A percentile compares a stretch with the other conserved stretches of the same genome.
Evolutionary conservation across 2,797 vertebrate genomes (phyloP).

Genomic region (Enteromius radiatus): DNA sequence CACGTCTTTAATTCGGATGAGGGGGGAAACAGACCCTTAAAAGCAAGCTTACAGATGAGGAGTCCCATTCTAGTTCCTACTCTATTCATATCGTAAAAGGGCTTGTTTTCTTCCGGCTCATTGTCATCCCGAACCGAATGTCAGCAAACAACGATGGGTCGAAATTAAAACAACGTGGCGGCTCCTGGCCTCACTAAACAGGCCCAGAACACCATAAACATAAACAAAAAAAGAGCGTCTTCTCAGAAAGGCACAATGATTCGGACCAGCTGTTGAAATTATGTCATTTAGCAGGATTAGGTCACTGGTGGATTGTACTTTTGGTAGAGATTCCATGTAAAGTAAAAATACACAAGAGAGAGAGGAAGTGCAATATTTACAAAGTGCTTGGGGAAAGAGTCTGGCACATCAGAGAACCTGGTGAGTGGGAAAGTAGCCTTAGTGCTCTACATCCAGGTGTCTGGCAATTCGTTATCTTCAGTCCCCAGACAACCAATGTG

Average conservation of each 20-base stretch:
- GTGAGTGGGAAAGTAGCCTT: slow-evolving; percentile 27
- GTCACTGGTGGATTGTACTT: slow-evolving; percentile 65
- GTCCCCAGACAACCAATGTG: slow-evolving; percentile 42
- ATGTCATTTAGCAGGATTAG: slow-evolving; percentile 71
- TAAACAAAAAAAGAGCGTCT: slow-evolving; percentile 62
- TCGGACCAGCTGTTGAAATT: slow-evolving; percentile 63
- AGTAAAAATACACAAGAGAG: slow-evolving; percentile 59
- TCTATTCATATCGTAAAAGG: slow-evolving; percentile 72
- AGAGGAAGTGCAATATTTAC: slow-evolving; percentile 57
- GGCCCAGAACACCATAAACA: slow-evolving; percentile 58
- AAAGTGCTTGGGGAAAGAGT: slow-evolving; percentile 12
- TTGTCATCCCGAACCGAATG: slow-evolving; percentile 77
- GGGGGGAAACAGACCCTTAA: slow-evolving; percentile 78
- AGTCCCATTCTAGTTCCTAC: slow-evolving; percentile 64
- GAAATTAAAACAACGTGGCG: slow-evolving; percentile 65
- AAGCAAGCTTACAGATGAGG: slow-evolving; percentile 70
- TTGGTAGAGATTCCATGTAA: slow-evolving; percentile 58
- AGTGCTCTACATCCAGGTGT: slow-evolving; percentile 48
- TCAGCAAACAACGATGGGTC: slow-evolving; percentile 75
- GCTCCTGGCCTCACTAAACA: slow-evolving; percentile 63
- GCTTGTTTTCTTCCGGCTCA: slow-evolving; percentile 80
- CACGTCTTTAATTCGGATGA: slow-evolving; percentile 77
- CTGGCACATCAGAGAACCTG: slow-evolving; percentile 42
- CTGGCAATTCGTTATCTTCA: slow-evolving; percentile 45
- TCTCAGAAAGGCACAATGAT: slow-evolving; percentile 52